phyloP scores from a whole-genome alignment of 2,888 invertebrate species.

The Platycheirus rosarum region DNA sequence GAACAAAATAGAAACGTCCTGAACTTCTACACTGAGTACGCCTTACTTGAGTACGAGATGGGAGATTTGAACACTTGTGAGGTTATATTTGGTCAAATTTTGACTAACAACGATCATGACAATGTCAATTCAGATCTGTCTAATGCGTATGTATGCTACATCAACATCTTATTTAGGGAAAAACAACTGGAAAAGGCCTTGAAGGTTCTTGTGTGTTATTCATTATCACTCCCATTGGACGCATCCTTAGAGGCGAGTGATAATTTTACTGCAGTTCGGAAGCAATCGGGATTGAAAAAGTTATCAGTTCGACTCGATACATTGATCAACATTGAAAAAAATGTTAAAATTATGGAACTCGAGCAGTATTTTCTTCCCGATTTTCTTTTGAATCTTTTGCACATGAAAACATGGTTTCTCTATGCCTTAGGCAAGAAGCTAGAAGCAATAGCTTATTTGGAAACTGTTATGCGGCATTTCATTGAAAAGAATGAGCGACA shows the following conservation, averaged over 20 bases:
- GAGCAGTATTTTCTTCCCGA: conserved; percentile 79
- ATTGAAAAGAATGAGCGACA: conserved; percentile 75
- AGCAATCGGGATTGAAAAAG: conserved; percentile 75
- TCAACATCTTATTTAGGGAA: conserved; percentile 77
- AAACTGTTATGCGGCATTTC: conserved; percentile 76
- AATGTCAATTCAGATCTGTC: conserved; percentile 76
- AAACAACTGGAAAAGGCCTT: conserved; percentile 75
- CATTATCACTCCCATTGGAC: conserved; percentile 64
- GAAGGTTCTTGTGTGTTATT: conserved; percentile 76
- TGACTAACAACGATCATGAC: conserved; percentile 76
- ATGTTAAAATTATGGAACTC: conserved; percentile 77
- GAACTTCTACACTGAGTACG: conserved; percentile 86
- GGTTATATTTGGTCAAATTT: conserved; percentile 84
- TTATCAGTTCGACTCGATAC: conserved; percentile 74
- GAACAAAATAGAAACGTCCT: conserved; percentile 84
- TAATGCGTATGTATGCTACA: conserved; percentile 77
- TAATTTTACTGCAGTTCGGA: conserved; percentile 74
- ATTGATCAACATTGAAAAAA: conserved; percentile 76
- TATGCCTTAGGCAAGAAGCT: conserved; percentile 75
- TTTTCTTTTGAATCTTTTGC: conserved; percentile 77
- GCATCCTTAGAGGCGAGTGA: conserved; percentile 15
- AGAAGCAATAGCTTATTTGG: conserved; percentile 76
- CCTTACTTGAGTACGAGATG: conserved; percentile 85
- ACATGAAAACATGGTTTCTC: conserved; percentile 77
- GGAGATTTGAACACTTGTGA: conserved; percentile 83